Evolutionary conservation across 1,140 invertebrate genomes (phyloP).

Genomic region (Cydia splendana): DNA sequence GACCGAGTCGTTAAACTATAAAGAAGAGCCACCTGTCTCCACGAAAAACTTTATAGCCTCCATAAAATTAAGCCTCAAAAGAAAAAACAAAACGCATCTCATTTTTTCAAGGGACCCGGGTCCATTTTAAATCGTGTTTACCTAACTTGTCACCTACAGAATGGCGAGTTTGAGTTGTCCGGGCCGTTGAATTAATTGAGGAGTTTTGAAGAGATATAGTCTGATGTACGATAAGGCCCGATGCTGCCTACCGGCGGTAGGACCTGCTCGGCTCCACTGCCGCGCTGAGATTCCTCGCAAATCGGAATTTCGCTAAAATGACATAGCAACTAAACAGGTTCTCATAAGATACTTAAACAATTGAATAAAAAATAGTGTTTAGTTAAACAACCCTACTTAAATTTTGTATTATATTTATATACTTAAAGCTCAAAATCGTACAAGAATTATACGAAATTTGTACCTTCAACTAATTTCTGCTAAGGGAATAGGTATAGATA

Average conservation of each 20-base stretch:
- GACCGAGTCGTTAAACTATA: constrained; percentile 71
- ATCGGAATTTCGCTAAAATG: constrained; percentile 50
- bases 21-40: constrained; percentile 79
- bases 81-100: constrained; percentile 71
- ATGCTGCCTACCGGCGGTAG: constrained; percentile 61
- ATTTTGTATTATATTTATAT: no score
- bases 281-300: constrained; percentile 42
- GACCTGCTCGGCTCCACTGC: not conserved
- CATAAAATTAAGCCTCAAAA: constrained; percentile 78
- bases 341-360: not conserved
- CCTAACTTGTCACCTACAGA: constrained; percentile 77
- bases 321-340: constrained; percentile 25
- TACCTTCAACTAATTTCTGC: not conserved
- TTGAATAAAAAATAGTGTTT: no score
- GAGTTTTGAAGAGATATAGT: constrained; percentile 73
- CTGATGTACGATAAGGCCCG: constrained; percentile 69
- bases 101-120: constrained; percentile 69
- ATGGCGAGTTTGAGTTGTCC: constrained; percentile 76
- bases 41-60: constrained; percentile 77
- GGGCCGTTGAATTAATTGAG: constrained; percentile 74
- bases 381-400: no score
- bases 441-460: not conserved
- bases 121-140: constrained; percentile 78
- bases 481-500: not conserved
- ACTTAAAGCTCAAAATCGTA: no score